Evolutionary conservation across 2,888 invertebrate species (phyloP), one percentile per base, ranked within the genome.

Genomic region (Ophioninae sp.): DNA sequence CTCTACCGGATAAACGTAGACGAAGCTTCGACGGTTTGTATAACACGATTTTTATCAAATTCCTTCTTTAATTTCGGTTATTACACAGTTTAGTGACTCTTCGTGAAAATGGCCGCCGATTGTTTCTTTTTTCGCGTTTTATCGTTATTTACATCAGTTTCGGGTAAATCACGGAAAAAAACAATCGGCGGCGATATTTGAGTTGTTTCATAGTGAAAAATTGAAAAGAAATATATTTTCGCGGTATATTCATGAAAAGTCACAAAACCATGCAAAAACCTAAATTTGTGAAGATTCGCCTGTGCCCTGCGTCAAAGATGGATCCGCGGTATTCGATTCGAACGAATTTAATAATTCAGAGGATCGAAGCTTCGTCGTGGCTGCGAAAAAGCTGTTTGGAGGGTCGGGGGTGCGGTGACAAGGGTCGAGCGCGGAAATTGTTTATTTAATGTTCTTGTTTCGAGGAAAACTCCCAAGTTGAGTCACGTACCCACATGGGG

Each of bases 401-500:
- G n/a, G 39, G 71, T 13, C 5, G 13, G 41, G 13, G 8, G 72
- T 41, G 39, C 39, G 3, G 30, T 30, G 3, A 30, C 30, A 30
- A 30, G 30, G 30, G 30, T 30, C 2, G 30, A 30, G 61, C 20
- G 59, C 59, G 59, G 22, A 30, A 6, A 23, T 58, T 5, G 8
- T 56, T 10, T 22, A 56, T 23, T 30, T 17, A 0, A 20, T 37
- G 30, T 39, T 41, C 61, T 59, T 20, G 23, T 59, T 41, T 39
- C 61, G 20, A 61, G 39, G 61, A 73, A 61, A 59, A 63, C 59
- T 74, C 63, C 23, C 51, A 20, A 51, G 56, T 37, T 69, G 67
- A 68, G 79, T 86, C 86, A 90, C 91, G 88, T 92, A 92, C 92
- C 92, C 81, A 83, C 87, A 86, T 88, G 86, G 79, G 87, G 85